Evolutionary conservation across 1,140 invertebrate species (phyloP), one percentile per base, ranked within the genome.

Genomic region (Drosophila chauvacae): DNA sequence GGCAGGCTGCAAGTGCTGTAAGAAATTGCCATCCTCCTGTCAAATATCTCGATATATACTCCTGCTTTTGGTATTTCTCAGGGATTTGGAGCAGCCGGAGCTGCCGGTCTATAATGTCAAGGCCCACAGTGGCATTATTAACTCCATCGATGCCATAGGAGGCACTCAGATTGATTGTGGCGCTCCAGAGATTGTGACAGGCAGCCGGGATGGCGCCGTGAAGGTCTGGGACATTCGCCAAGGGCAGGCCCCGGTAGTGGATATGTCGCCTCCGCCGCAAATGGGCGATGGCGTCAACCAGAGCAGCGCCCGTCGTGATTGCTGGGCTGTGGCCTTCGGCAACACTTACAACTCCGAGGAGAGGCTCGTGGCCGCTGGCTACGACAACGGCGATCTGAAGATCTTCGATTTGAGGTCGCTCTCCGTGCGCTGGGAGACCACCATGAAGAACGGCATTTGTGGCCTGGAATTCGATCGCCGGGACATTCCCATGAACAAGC

Each of bases 301-400:
- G 42, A 92, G 91, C 10, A 93, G 84, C 56, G 5, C 50, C 16
- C 93, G 93, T 18, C 93, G 97, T 39, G 97, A 98, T 79, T 98
- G 97, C 92, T 98, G 97, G 97, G 92, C 95, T 5, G 97, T 98
- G 11, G 94, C 95, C 14, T 98, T 98, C 90, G 97, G 97, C 3
- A 96, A 99, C 93, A 96, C 97, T 0, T 98, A 96, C 88, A 98
- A 96, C 91, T 94, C 95, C 23, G 94, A 96, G 37, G 98, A 99
- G 83, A 94, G 98, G 62, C 94, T 97, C 62, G 95, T 99, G 1
- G 96, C 95, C 68, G 96, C 98, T 42, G 98, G 98, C 5, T 99
- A 98, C 92, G 98, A 99, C 90, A 99, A 99, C 93, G 98, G 98
- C 0, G 98, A 99, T 92, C 93, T 99, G 0, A 99, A 99, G 94